Percentiles rank a stretch among this genome's conserved stretches.
Conservation (phyloP, 2,888 invertebrate species). For the Rhingia campestris region DNA sequence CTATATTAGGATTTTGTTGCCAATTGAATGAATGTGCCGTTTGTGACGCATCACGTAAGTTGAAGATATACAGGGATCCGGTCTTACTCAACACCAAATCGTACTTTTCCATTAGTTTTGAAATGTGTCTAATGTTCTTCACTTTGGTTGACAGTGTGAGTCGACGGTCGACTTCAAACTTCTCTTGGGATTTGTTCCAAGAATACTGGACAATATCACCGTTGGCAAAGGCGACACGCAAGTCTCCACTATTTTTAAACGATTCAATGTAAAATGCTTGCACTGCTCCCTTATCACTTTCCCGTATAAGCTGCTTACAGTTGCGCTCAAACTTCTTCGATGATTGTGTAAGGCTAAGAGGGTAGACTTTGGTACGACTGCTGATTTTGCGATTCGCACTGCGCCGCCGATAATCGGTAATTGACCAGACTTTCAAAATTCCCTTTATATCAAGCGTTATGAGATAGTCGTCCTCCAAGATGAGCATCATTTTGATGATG, state of each 20-base stretch:
- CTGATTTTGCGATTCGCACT: constrained; percentile 75
- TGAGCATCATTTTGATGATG: constrained; percentile 78
- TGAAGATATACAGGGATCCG: constrained; percentile 77
- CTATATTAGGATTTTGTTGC: constrained; percentile 71
- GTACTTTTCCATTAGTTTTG: constrained; percentile 77
- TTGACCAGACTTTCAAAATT: constrained; percentile 79
- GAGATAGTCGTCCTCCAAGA: constrained; percentile 78
- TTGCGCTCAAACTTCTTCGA: constrained; percentile 53
- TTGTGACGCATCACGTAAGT: constrained; percentile 75
- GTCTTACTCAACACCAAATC: constrained; percentile 78
- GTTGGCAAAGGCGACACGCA: constrained; percentile 78
- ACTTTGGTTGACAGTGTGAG: constrained; percentile 75
- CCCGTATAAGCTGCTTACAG: constrained; percentile 74
- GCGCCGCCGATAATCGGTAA: constrained; percentile 77
- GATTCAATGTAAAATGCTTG: constrained; percentile 75
- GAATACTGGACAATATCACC: constrained; percentile 79
- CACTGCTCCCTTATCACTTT: constrained; percentile 56
- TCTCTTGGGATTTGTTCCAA: constrained; percentile 76
- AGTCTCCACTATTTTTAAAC: constrained; percentile 52
- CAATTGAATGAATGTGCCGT: constrained; percentile 75
- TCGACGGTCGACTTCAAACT: constrained; percentile 75
- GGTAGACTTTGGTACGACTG: constrained; percentile 75
- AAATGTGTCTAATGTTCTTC: constrained; percentile 76
- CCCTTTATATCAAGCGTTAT: constrained; percentile 80
- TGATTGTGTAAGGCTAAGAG: constrained; percentile 61